Base-by-base conservation (phyloP, 2,888 invertebrate species). In the Trissoscelio sp. region DNA sequence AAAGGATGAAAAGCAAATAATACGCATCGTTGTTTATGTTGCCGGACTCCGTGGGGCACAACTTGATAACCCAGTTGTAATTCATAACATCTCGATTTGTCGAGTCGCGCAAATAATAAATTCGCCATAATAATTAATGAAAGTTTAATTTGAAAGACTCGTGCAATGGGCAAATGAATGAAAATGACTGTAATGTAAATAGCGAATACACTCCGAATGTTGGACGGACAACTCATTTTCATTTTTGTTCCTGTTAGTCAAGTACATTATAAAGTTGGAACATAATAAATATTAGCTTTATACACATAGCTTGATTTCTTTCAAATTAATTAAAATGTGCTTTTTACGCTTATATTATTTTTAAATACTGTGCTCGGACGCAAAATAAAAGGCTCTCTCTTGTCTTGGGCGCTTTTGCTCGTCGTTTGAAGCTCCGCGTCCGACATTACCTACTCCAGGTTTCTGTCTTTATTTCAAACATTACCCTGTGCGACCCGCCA, bases 381-480 rank as follows among this genome's bases (percentile, higher is more conserved):
- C 28, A 72, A 28, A 82, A 67, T 66, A 79, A 79, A 79, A 51
- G 28, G 58, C 53, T 20, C 12, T 31, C 64, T 69, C 70, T 57
- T 67, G 62, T 55, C 51, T 58, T 58, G 60, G n/a, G 60, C 66
- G 66, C 75, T 79, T 79, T 82, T 39, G 77, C 62, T 58, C 53
- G 70, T 64, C n/a, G 22, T 81, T 74, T 72, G 67, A 74, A 82
- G 78, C 69, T 57, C 58, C 48, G 77, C 34, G 60, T 64, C 75
- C 57, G 58, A 57, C 74, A 66, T 79, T 75, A 79, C 70, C 64
- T 75, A 44, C 69, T 80, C 70, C 46, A 18, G 60, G 77, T 82
- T 80, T 82, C 78, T 48, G 73, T 81, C 83, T 84, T 83, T 79
- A 82, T 82, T 82, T 83, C 82, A 73, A 83, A 75, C 78, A 80